Evolutionary conservation across 2,797 vertebrate species (phyloP).

Genomic region (Balearica regulorum): DNA sequence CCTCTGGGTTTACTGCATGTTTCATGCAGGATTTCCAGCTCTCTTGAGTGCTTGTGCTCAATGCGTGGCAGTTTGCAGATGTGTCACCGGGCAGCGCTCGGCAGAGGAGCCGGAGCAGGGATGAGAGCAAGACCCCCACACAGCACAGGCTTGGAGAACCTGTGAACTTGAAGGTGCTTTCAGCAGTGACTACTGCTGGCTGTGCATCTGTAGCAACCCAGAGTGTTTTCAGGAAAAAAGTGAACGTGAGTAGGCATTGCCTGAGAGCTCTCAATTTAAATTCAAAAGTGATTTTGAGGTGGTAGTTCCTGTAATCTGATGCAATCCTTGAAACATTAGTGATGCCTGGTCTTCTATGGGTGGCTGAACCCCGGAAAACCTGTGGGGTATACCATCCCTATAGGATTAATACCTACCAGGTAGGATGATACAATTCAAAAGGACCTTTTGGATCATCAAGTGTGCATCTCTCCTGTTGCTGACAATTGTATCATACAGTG

Average conservation of each 20-base stretch:
- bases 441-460: not conserved
- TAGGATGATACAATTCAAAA: not conserved
- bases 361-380: not conserved
- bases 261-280: not conserved
- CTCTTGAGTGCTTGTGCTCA: not conserved
- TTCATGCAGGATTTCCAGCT: not conserved
- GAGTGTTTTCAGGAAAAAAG: not conserved
- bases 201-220: not conserved
- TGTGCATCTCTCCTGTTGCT: not conserved
- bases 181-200: not conserved
- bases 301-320: not conserved
- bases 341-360: not conserved
- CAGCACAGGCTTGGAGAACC: not conserved
- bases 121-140: not conserved
- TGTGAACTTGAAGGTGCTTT: not conserved
- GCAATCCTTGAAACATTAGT: not conserved
- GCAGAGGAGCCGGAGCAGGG: not conserved
- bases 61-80: not conserved
- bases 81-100: accelerated
- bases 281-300: not conserved
- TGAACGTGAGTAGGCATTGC: not conserved
- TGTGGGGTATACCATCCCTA: not conserved
- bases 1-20: not conserved
- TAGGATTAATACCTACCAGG: not conserved
- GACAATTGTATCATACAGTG: not conserved